Evolutionary conservation across 2,113 vertebrate species (phyloP).

Genomic region (Greenwoodochromis staneri): DNA sequence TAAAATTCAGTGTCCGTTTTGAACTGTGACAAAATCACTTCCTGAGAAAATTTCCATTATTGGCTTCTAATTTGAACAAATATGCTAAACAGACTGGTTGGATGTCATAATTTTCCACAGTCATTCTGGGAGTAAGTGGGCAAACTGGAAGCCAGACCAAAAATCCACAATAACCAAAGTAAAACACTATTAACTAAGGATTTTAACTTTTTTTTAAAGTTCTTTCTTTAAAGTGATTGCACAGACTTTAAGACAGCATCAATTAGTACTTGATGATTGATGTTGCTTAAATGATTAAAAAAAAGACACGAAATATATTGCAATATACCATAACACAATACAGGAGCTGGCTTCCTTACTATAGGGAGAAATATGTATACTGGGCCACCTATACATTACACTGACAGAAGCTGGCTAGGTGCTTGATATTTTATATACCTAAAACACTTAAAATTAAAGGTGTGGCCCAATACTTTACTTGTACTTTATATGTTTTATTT

Average conservation of each 20-base stretch:
- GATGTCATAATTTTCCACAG: background rate
- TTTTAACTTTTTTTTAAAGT: background rate
- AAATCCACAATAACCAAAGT: background rate
- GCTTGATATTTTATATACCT: background rate
- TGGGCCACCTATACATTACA: background rate
- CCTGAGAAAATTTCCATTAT: background rate
- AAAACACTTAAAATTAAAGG: background rate
- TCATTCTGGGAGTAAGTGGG: background rate
- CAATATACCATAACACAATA: background rate
- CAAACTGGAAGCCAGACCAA: background rate
- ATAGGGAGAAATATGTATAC: background rate
- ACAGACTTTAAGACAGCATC: background rate
- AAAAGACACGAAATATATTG: background rate
- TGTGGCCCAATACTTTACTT: background rate
- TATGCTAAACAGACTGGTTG: background rate
- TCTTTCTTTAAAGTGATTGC: background rate
- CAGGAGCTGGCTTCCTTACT: background rate
- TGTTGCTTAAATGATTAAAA: background rate
- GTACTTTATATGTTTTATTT: background rate
- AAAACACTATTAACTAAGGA: background rate
- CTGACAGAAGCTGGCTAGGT: background rate
- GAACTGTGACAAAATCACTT: background rate
- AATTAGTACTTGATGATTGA: background rate
- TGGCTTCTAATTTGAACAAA: background rate
- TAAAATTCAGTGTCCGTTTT: background rate